Evolutionary conservation across 2,888 invertebrate species (phyloP), one percentile per base, ranked within the genome.

Genomic region (Alitta virens): DNA sequence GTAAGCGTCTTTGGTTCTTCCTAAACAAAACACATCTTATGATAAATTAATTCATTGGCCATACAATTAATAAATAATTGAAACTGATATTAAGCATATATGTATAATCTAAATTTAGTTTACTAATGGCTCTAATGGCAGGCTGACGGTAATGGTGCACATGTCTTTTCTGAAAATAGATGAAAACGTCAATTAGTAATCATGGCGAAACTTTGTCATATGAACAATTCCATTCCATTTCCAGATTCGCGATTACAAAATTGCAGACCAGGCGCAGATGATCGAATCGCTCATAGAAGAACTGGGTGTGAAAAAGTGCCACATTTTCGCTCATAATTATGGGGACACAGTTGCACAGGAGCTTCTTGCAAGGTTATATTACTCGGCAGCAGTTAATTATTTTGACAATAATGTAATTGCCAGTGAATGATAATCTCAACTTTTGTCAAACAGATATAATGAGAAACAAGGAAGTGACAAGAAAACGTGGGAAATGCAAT

Each of bases 301-400:
- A 16, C 59, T 79, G 21, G 62, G 65, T 9, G 63, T 80, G 0
- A 62, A 56, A 1, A 58, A 68, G 1, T 72, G 74, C 7, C 81
- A 81, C 62, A 42, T 82, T 3, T 60, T 82, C 54, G 70, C 80
- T 25, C 82, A 82, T 71, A 81, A 82, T 69, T 78, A 79, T 66
- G 81, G 82, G 1, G 82, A 82, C 64, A 79, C 81, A 2, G 80
- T 82, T 21, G 79, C 79, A 2, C 74, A 79, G 62, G 82, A 82
- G 63, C 64, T 81, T 18, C 63, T 82, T n/a, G 73, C 75, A 24
- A 76, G 77, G 74, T 76, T 70, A 42, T 33, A 55, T 12, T 5
- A 5, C 33, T 33, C 33, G 12, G 33, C 33, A 5, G 12, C 12
- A 33, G 5, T 33, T 33, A 7, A 33, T 33, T 33, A 33, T 7